Base-by-base conservation (phyloP, 1,140 invertebrate genomes). In the Caenorhabditis briggsae region DNA sequence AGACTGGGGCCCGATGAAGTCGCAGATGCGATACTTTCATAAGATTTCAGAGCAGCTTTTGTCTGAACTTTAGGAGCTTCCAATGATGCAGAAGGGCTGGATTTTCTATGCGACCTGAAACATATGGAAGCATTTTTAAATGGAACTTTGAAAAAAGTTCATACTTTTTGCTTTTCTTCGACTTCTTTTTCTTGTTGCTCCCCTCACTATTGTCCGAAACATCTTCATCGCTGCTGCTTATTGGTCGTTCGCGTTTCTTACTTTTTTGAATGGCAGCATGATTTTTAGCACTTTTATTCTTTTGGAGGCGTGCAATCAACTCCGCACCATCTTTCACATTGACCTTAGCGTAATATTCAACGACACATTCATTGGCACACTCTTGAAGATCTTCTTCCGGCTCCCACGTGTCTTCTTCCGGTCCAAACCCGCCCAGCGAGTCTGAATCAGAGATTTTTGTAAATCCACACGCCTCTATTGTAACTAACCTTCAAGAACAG, bases 321-420 rank as follows among this genome's bases (percentile, higher is more conserved):
- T 78, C 43, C 2, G 70, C 16, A 23, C 50, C 50, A n/a, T 78
- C 70, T 53, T 48, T 78, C 9, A 78, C 70, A 23, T 78, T 78
- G 18, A 78, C 12, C 12, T 78, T 50, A 25, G 11, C 20, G 46
- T 78, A 78, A n/a, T 78, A 78, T 23, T 78, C 70, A 16, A 7
- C 7, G 18, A 78, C 70, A 53, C 50, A 46, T 78, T 78, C 70
- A 9, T 9, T 43, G 9, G 70, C 70, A 78, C 46, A 50, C 11
- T 78, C 70, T 25, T 50, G 12, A 2, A 78, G 11, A 14, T 78
- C 70, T 8, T 78, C 70, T 78, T 78, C 70, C 2, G 70, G 70
- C 18, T 78, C 70, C 46, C 46, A 78, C 5, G 70, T 78, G n/a
- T 78, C 70, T 23, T 78, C 70, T 2, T 78, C 70, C 5, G 70